Base-by-base conservation (phyloP, 1,140 invertebrate species). In the Nasonia vitripennis region DNA sequence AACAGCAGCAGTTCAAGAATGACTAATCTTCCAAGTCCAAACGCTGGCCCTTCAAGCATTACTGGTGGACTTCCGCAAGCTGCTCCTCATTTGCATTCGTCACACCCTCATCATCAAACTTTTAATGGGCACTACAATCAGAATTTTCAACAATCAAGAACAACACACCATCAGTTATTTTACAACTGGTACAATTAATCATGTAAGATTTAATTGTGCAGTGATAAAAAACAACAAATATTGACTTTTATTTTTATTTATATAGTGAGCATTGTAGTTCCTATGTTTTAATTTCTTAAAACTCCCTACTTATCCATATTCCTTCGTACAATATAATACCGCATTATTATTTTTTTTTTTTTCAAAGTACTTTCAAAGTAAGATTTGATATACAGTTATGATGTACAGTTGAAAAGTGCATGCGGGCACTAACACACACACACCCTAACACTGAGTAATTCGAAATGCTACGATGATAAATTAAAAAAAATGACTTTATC, bases 91-190 rank as follows among this genome's bases (percentile, higher is more conserved):
- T 67, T 89, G 0, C 90, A 87, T 17, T 73, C 83, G 17, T 45
- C 88, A 41, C 91, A 92, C 81, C 86, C 89, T 12, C 93, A 92
- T 12, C 93, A 92, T 86, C 92, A 92, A 81, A 73, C 89, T 0
- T 93, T 93, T 14, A 81, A 90, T 11, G 90, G 89, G 70, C 91
- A 91, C 86, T 93, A 93, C 31, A 86, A 85, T 11, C 91, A 92
- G 23, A 88, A 90, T n/a, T 92, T 92, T 51, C 93, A 93, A 83
- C 88, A 91, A 12, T 55, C 89, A 1, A 90, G 92, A 85, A 88
- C 91, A 20, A 74, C 90, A 14, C 87, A 90, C 2, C 91, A 92
- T 86, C 91, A 92, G 75, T 87, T 89, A 0, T 92, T 92, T 75
- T 92, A 91, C 74, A 88, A 81, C 23, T 93, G 85, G 85, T 86